A percentile compares a stretch with the other conserved stretches of the same genome.
These are phyloP conservation scores for Scolopax mira DNA, from an alignment of 2,113 vertebrate genomes.

Conservation along the genomic window DNA sequence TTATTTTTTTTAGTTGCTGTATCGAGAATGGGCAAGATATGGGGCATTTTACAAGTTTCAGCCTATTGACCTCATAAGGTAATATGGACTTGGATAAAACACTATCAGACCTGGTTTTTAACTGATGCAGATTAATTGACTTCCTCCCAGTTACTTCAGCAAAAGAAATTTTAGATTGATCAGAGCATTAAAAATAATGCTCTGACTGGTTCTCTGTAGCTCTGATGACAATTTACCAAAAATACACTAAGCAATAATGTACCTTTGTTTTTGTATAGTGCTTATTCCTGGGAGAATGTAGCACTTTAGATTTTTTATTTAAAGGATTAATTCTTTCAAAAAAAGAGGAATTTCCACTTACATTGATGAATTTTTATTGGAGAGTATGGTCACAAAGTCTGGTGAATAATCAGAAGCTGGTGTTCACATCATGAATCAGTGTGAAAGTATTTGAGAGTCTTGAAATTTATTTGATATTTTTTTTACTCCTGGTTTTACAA, in stretches of 20 bases:
- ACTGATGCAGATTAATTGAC: background rate
- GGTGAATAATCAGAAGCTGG: conserved; percentile 2
- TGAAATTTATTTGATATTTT: background rate
- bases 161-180: background rate
- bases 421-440: background rate
- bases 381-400: background rate
- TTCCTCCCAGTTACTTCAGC: background rate
- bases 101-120: background rate
- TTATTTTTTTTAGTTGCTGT: conserved; percentile 80
- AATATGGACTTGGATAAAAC: background rate
- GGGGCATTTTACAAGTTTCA: conserved; percentile 96
- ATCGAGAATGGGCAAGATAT: conserved; percentile 96
- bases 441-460: background rate
- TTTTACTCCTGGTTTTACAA: conserved; percentile 7
- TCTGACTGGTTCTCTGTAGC: background rate
- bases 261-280: background rate
- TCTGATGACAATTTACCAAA: background rate
- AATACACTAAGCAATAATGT: background rate
- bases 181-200: background rate
- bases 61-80: conserved; percentile 96
- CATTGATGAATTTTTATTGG: background rate
- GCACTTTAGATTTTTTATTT: background rate
- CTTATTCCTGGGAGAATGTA: background rate
- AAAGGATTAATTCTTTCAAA: background rate
- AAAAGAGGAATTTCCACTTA: background rate